A percentile compares a stretch with the other conserved stretches of the same genome.
Conservation (phyloP, 2,113 vertebrate genomes). For the Apeltes quadracus region DNA sequence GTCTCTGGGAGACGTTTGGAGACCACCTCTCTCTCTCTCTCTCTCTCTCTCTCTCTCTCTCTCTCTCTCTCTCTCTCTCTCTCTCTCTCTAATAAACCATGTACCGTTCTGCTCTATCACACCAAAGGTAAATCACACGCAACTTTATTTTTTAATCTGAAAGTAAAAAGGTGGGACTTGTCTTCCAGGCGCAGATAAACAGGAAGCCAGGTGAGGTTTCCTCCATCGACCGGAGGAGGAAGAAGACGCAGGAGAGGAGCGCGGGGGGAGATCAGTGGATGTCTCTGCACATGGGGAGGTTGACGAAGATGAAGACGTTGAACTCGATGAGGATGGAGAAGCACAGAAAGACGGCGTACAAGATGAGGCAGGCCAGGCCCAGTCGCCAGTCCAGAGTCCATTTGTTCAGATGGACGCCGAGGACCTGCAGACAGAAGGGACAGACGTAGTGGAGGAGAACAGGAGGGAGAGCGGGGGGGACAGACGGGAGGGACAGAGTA, state of each 20-base stretch:
- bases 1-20: constrained; percentile 10
- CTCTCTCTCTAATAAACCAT: constrained; percentile 26
- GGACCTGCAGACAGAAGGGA: constrained; percentile 79
- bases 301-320: constrained; percentile 97
- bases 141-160: constrained; percentile 46
- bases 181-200: constrained; percentile 39
- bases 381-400: constrained; percentile 94
- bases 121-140: constrained; percentile 63
- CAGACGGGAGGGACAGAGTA: too few relatives aligned
- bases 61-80: constrained; percentile 34
- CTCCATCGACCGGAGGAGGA: constrained; percentile 30
- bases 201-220: constrained; percentile 46
- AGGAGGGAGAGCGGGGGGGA: too few relatives aligned
- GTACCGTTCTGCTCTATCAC: constrained; percentile 52
- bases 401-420: constrained; percentile 93
- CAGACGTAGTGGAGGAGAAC: too few relatives aligned
- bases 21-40: constrained; percentile 39
- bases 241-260: background rate
- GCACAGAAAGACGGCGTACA: constrained; percentile 92
- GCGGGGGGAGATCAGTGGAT: constrained; percentile 65
- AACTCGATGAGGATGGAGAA: constrained; percentile 97
- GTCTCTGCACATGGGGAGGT: constrained; percentile 93
- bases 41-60: constrained; percentile 36
- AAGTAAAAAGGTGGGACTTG: constrained; percentile 41
- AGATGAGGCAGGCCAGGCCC: constrained; percentile 86